Evolutionary conservation across 1,140 invertebrate genomes (phyloP), one percentile per base, ranked within the genome.

Genomic region (Leguminivora glycinivorella): DNA sequence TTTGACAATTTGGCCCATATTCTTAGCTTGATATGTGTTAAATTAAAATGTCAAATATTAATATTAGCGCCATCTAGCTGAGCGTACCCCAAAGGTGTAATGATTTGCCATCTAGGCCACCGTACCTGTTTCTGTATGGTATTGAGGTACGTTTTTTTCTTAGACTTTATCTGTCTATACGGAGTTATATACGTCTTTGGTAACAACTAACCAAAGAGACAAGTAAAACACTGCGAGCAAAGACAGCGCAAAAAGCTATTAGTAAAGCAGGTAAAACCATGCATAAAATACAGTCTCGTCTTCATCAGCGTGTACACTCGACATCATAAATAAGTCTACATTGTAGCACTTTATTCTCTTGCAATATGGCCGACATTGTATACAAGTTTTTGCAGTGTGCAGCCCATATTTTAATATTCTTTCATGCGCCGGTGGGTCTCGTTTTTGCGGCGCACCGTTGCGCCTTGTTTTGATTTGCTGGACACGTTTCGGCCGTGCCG

Each of bases 401-500:
- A 63, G 58, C 26, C 58, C 58, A 63, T 63, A 63, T 63, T 63
- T 63, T 63, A 63, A 63, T 63, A 63, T 63, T 63, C 58, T 14
- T 63, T 63, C 58, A 63, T 63, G 58, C 58, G 17, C 58, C 58
- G 58, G 26, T 63, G 58, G 58, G 26, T 63, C 58, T 26, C 1
- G 58, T 63, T 63, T 63, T 63, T 63, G 56, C 58, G 25, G 58
- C 14, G 29, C 58, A 34, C 58, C 25, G 58, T 63, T 63, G 58
- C 58, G 24, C 17, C 58, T 63, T 63, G 58, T 63, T 63, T 63
- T 63, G 58, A 63, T 63, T 63, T 63, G 58, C 58, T 63, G 58
- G 26, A 31, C 58, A 63, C 58, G 58, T 63, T 63, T 63, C 14
- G 58, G 58, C 26, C 25, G 26, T 63, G n/a, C 58, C 58, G 58